Percentiles rank a stretch among this genome's conserved stretches.
Conservation (phyloP, 2,113 vertebrate species). For the Passer montanus region DNA sequence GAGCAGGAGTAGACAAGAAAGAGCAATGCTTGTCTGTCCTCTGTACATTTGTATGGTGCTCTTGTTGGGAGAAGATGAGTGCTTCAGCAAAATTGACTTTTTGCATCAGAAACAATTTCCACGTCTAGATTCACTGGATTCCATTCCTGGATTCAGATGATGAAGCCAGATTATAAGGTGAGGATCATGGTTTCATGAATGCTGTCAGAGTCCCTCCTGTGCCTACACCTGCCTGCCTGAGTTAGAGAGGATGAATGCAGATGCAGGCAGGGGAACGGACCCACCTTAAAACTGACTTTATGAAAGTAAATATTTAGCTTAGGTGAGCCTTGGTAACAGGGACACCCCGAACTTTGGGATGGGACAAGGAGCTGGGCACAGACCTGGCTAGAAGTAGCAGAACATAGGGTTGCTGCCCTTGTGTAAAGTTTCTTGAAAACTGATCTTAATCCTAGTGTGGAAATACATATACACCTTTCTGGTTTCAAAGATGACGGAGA, state of each 20-base stretch:
- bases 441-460: not conserved
- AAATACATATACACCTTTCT: not conserved
- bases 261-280: not conserved
- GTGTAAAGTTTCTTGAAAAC: not conserved
- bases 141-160: not conserved
- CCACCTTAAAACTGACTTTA: not conserved
- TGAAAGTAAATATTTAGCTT: not conserved
- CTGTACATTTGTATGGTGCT: not conserved
- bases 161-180: not conserved
- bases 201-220: rapidly evolving
- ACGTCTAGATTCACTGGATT: not conserved
- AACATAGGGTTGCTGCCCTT: not conserved
- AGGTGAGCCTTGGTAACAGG: not conserved
- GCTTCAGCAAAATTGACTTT: not conserved
- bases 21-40: not conserved
- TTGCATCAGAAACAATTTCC: not conserved
- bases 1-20: not conserved
- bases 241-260: not conserved
- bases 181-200: rapidly evolving
- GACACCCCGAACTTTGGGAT: too few relatives aligned
- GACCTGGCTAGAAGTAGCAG: not conserved
- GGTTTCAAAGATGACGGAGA: not conserved
- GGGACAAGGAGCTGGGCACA: not conserved
- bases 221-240: not conserved
- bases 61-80: not conserved